A percentile compares a stretch with the other conserved stretches of the same genome.
Evolutionary conservation across 1,140 invertebrate species (phyloP).

Genomic region (Rhizoglyphus robini): DNA sequence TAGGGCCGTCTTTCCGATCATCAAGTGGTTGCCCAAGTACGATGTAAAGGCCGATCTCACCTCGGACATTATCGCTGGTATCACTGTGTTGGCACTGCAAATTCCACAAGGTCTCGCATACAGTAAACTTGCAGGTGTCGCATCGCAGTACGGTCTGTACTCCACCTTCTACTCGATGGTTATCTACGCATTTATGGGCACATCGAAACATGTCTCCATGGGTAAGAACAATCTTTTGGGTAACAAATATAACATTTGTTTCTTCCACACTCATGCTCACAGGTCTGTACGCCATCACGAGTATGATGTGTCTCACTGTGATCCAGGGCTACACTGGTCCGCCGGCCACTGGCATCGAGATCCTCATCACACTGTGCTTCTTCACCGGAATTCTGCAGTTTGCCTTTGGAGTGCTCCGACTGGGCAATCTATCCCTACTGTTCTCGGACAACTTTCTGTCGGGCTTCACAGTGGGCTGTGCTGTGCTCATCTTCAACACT

Average conservation of each 20-base stretch:
- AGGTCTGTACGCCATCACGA: neutral
- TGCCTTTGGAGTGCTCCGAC: neutral
- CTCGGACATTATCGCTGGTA: conserved; percentile 41
- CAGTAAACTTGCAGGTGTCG: conserved; percentile 66
- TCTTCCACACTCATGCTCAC: too few relatives aligned
- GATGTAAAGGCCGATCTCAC: conserved; percentile 24
- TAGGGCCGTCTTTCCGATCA: conserved; percentile 36
- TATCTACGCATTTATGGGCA: conserved; percentile 75
- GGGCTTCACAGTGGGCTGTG: neutral
- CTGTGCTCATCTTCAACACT: neutral
- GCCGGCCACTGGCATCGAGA: neutral
- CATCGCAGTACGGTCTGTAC: conserved; percentile 76
- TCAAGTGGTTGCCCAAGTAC: conserved; percentile 32
- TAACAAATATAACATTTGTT: too few relatives aligned
- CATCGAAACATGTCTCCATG: conserved; percentile 78
- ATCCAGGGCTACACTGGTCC: neutral
- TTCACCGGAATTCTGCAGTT: neutral
- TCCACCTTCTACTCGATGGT: conserved; percentile 86
- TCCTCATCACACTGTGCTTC: neutral
- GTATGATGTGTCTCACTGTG: neutral
- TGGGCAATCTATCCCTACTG: neutral
- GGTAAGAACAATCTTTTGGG: too few relatives aligned
- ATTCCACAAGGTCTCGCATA: conserved; percentile 90
- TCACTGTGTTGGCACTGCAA: conserved; percentile 79
- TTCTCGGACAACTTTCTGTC: conserved; percentile 6